Base-by-base conservation (phyloP, 2,888 invertebrate genomes). In the Vesta saturnalis region DNA sequence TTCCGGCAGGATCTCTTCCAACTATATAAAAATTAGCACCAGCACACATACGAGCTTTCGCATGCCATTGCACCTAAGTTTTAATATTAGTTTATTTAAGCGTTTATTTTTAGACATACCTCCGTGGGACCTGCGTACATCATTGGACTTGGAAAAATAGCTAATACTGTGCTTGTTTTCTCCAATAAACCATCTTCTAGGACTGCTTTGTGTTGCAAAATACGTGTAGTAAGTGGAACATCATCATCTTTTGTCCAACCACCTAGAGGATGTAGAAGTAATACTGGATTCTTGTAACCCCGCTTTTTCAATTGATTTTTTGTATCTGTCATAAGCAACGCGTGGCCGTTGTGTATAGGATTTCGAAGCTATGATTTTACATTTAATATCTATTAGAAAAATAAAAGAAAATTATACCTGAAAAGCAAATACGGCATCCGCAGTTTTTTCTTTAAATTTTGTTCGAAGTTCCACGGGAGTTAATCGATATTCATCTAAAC, bases 191-290 rank as follows among this genome's bases (percentile, higher is more conserved):
- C 93, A 67, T 96, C 95, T 73, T 92, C 92, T 14, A 99, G 86
- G 10, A 98, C 95, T 0, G 97, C 96, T 81, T 94, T 90, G 85
- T 98, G 99, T 79, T 99, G 99, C 59, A 90, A 88, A 80, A 99
- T 98, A 71, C 99, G 89, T 1, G 92, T 91, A 19, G 91, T 89
- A 16, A 99, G 86, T 0, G 99, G 98, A 5, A 99, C 99, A 84
- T 99, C 99, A 81, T 99, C 98, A 80, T 98, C 97, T 85, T 99
- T 99, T 0, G 96, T 99, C 98, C 96, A 99, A 16, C 97, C 97
- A 65, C 92, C 88, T 18, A 99, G 86, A 0, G 99, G 99, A 87
- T 99, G 99, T 15, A 99, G 86, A 0, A 99, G 86, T 8, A 99
- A 86, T 1, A 99, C 94, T 0, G 99, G 99, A 79, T 96, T 96